phyloP scores from a whole-genome alignment of 1,140 invertebrate species.

The Drosophila insularis region DNA sequence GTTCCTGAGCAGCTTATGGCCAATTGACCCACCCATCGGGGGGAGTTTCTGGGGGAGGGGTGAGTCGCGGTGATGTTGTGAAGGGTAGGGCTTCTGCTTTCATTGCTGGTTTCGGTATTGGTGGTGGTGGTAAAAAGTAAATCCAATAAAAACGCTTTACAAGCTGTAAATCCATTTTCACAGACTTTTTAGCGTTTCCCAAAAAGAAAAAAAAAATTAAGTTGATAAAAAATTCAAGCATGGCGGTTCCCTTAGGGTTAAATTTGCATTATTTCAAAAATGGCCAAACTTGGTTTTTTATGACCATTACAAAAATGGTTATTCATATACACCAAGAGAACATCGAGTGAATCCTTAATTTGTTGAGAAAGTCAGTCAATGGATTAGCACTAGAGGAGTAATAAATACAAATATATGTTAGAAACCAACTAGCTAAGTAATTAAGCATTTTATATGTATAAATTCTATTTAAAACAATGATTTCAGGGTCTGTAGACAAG shows the following conservation, averaged over 20 bases:
- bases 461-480: too few relatives aligned
- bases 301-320: neutral
- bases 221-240: neutral
- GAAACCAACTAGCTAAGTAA: too few relatives aligned
- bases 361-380: too few relatives aligned
- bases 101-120: neutral
- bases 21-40: conserved; percentile 61
- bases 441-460: too few relatives aligned
- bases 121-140: conserved; percentile 33
- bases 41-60: conserved; percentile 1
- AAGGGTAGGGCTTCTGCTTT: conserved; percentile 24
- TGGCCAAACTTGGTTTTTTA: neutral
- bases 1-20: conserved; percentile 68
- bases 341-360: too few relatives aligned
- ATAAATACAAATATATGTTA: too few relatives aligned
- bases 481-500: too few relatives aligned
- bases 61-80: conserved; percentile 8
- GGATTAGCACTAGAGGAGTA: too few relatives aligned
- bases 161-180: conserved; percentile 75
- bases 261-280: conserved; percentile 14
- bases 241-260: conserved; percentile 18
- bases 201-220: conserved; percentile 36
- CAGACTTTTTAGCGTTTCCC: conserved; percentile 30
- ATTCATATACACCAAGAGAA: neutral
- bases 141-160: conserved; percentile 82